Evolutionary conservation across 2,888 invertebrate genomes (phyloP), one percentile per base, ranked within the genome.

Genomic region (Dolomedes plantarius): DNA sequence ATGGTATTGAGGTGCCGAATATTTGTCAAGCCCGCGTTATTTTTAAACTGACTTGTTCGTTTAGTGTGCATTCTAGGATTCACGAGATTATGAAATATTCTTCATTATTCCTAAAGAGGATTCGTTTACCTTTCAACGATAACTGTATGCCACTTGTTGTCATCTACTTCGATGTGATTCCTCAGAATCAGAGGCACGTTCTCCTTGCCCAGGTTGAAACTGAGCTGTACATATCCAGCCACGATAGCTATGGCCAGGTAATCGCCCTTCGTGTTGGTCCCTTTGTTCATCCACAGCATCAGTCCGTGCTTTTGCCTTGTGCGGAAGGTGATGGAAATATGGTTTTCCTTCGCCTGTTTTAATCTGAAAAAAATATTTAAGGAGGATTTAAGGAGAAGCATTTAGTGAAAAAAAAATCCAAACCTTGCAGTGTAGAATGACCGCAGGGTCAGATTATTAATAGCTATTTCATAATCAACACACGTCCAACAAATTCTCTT

Each of bases 111-210:
- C n/a, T n/a, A n/a, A n/a, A n/a, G n/a, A n/a, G n/a, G n/a, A n/a
- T n/a, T n/a, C n/a, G 32, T 19, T 50, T 72, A 91, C 91, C 91
- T 92, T 89, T 94, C 93, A 23, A 95, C 94, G 36, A 93, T 93
- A 16, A 95, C 93, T 27, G 94, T 94, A 90, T 96, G 96, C 96
- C 96, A 96, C 86, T 94, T 91, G 0, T 95, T 95, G 91, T 96
- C 95, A 90, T 94, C 94, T 16, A 96, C 94, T 89, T 93, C 92
- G 0, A 92, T 91, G 86, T 90, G 90, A 31, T 93, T 93, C 79
- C 91, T 90, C 11, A 92, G 89, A 23, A 91, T 90, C 16, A 92
- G 90, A n/a, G 93, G 92, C 56, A 91, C 90, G 50, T 92, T 92
- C 90, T 93, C 93, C 89, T 93, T 93, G 74, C 94, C 94, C 82